Conservation (phyloP, 1,140 invertebrate genomes). For the Calycopis cecrops region DNA sequence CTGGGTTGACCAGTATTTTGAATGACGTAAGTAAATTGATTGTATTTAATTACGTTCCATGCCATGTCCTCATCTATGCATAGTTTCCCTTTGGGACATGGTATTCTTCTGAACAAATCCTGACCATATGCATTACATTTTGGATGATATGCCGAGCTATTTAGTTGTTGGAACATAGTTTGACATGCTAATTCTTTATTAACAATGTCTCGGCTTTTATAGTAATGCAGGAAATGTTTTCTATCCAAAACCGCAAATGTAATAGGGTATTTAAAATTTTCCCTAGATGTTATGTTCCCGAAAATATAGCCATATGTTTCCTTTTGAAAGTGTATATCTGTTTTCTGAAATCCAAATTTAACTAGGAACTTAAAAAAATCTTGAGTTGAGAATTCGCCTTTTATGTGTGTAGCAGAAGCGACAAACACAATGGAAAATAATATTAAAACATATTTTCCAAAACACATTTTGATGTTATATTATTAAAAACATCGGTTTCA, state of each 20-base stretch:
- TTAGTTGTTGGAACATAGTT: conserved; percentile 90
- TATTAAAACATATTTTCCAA: conserved; percentile 37
- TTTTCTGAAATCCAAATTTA: conserved; percentile 98
- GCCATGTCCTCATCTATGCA: conserved; percentile 92
- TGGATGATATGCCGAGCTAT: conserved; percentile 88
- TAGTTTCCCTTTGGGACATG: conserved; percentile 85
- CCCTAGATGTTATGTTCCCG: conserved; percentile 90
- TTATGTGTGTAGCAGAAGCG: conserved; percentile 49
- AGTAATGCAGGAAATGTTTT: conserved; percentile 91
- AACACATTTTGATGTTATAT: conserved; percentile 46
- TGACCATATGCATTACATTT: conserved; percentile 87
- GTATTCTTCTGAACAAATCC: conserved; percentile 92
- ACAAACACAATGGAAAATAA: conserved; percentile 42
- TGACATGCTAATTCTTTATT: conserved; percentile 84
- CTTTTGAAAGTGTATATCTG: conserved; percentile 86
- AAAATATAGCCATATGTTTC: conserved; percentile 95
- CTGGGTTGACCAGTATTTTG: conserved; percentile 91
- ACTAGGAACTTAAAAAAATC: conserved; percentile 92
- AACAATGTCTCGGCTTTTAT: conserved; percentile 81
- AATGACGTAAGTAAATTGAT: conserved; percentile 96
- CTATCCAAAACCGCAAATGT: conserved; percentile 92
- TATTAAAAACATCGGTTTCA: conserved; percentile 18
- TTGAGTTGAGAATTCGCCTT: conserved; percentile 58
- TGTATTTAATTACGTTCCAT: conserved; percentile 87
- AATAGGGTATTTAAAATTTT: conserved; percentile 79